These are phyloP conservation scores for Melanerpes formicivorus DNA, from an alignment of 2,113 vertebrate genomes.

Conservation along the genomic window DNA sequence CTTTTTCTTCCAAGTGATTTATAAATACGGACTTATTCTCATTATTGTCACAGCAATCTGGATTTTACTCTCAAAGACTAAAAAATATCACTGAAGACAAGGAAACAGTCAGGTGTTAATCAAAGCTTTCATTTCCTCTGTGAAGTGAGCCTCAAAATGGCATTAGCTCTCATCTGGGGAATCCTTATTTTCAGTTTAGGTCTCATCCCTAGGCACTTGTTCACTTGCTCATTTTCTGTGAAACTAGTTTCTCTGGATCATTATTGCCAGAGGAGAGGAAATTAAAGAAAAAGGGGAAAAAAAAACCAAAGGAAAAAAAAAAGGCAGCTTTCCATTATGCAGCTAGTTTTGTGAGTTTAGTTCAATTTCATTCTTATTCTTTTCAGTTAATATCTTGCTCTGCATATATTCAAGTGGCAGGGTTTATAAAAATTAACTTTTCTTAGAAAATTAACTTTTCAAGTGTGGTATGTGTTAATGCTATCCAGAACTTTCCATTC, in stretches of 20 bases:
- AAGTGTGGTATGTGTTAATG: neutral
- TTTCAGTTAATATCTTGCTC: neutral
- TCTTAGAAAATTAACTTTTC: neutral
- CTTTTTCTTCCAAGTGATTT: slow-evolving; percentile 40
- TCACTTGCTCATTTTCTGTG: neutral
- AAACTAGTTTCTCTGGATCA: slow-evolving; percentile 15
- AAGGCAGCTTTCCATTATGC: neutral
- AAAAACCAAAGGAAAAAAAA: neutral
- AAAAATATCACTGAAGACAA: neutral
- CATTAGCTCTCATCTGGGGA: neutral
- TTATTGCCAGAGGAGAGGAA: slow-evolving; percentile 3
- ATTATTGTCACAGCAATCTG: slow-evolving; percentile 42
- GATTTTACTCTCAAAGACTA: neutral
- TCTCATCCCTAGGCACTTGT: neutral
- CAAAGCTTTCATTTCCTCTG: neutral
- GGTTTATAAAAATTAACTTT: neutral
- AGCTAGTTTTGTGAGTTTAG: neutral
- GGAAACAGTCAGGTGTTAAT: slow-evolving; percentile 12
- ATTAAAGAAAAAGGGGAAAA: neutral
- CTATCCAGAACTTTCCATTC: neutral
- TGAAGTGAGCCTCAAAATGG: slow-evolving; percentile 13
- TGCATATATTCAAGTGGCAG: neutral
- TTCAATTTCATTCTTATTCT: neutral
- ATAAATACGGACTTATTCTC: slow-evolving; percentile 36
- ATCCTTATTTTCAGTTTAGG: neutral